phyloP scores from a whole-genome alignment of 1,140 invertebrate genomes.

The Calliphora vicina region DNA sequence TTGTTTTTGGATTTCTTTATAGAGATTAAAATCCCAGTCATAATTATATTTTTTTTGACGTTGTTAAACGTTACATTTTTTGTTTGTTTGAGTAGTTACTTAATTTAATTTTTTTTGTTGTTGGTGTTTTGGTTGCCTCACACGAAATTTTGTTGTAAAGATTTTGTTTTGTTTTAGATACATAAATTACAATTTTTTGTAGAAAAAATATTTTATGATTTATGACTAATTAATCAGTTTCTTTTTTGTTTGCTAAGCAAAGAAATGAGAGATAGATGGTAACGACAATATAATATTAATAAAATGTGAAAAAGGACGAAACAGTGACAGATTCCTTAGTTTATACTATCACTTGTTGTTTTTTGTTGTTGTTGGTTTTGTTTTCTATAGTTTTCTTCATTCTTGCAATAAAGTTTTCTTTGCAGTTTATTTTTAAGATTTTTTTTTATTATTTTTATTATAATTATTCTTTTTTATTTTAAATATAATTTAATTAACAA shows the following conservation, averaged over 20 bases:
- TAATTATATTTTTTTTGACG: slow-evolving; percentile 13
- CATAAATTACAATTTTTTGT: slow-evolving; percentile 34
- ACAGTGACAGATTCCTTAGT: slow-evolving; percentile 23
- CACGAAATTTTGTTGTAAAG: slow-evolving; percentile 22
- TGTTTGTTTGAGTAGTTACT: neutral
- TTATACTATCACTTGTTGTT: slow-evolving; percentile 16
- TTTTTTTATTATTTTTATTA: slow-evolving; percentile 34
- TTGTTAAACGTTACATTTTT: neutral
- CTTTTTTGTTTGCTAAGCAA: slow-evolving; percentile 24
- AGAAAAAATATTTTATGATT: slow-evolving; percentile 35
- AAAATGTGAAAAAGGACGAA: slow-evolving; percentile 21
- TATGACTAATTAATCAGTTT: slow-evolving; percentile 30
- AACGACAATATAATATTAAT: slow-evolving; percentile 19
- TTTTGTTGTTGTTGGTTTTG: slow-evolving; percentile 12
- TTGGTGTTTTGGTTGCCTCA: slow-evolving; percentile 33
- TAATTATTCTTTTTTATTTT: slow-evolving; percentile 42
- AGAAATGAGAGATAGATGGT: slow-evolving; percentile 31
- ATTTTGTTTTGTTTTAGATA: slow-evolving; percentile 16
- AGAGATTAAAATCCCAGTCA: slow-evolving; percentile 33
- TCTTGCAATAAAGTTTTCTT: slow-evolving; percentile 28
- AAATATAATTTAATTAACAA: slow-evolving; percentile 44
- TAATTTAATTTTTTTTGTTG: slow-evolving; percentile 11
- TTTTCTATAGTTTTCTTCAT: slow-evolving; percentile 18
- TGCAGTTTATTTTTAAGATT: slow-evolving; percentile 18
- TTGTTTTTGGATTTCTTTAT: slow-evolving; percentile 23